These are phyloP conservation scores for Entelurus aequoreus DNA, from an alignment of 2,113 vertebrate species.

Conservation along the genomic window DNA sequence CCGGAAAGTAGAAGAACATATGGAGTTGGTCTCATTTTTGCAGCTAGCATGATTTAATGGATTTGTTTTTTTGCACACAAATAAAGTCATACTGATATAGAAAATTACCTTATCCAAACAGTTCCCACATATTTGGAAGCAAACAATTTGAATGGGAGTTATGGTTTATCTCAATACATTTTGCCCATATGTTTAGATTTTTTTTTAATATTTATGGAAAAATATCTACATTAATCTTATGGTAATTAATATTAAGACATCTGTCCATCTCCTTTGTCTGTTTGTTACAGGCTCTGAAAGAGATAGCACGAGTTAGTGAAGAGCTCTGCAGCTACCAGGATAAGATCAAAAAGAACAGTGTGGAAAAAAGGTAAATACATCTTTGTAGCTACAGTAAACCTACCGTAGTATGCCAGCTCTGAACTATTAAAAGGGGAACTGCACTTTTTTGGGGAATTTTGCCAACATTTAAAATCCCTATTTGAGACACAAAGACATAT, in stretches of 20 bases:
- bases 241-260: constrained; percentile 1
- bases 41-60: not conserved
- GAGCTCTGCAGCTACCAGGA: constrained; percentile 96
- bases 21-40: not conserved
- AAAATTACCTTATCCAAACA: not conserved
- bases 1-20: not conserved
- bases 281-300: constrained; percentile 84
- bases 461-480: too few relatives aligned
- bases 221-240: not conserved
- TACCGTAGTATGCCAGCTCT: not conserved
- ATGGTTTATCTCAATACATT: not conserved
- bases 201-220: constrained; percentile 1
- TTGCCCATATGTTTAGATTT: not conserved
- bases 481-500: too few relatives aligned
- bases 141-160: not conserved
- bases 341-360: constrained; percentile 81
- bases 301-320: constrained; percentile 94
- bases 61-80: not conserved
- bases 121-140: not conserved
- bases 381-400: constrained; percentile 1
- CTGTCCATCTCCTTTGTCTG: constrained; percentile 11
- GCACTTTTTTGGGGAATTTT: too few relatives aligned
- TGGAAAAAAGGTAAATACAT: constrained; percentile 75
- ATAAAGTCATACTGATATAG: not conserved
- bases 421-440: too few relatives aligned